Base-by-base conservation (phyloP, 2,797 vertebrate genomes). In the Aotus griseimembra region DNA sequence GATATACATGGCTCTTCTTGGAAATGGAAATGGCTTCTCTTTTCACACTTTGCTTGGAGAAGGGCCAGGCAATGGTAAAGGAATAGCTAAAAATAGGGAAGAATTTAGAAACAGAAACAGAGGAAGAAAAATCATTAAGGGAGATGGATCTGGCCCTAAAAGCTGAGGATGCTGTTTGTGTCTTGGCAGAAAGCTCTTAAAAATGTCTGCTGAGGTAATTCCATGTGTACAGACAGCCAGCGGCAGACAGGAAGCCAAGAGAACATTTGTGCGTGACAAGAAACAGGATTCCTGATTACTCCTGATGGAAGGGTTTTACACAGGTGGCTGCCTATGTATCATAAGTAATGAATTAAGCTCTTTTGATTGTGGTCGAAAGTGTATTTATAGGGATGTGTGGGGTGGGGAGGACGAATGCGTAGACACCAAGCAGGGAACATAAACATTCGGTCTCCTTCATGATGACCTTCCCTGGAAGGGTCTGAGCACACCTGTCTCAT, bases 181-280 rank as follows among this genome's bases (percentile, higher is more conserved):
- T 50, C 50, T 39, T 75, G 28, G 33, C 39, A 64, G 84, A 87
- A 88, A 90, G 93, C 86, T 88, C 88, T 94, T 93, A 70, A 89
- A 96, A 93, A 97, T 79, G 96, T 94, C 93, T 93, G 87, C 96
- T 89, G 67, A 30, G 75, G 70, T 57, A 96, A 92, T 81, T 77
- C 39, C 22, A 81, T 72, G 73, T 55, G 58, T 17, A 86, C 48
- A 90, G 88, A 41, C 8, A 77, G 77, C 73, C 73, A 33, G 91
- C 20, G 5, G 72, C 92, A 86, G 96, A 55, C 8, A 55, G 3
- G 7, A 94, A 72, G 61, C 89, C 92, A 72, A 80, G 1, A 36
- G 90, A 61, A 79, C 73, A 72, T 41, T 9, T 17, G 30, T 26
- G 61, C 8, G 5, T 20, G 75, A 90, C 44, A 41, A 58, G 52